Conservation (phyloP, 2,113 vertebrate species). For the Eleginops maclovinus region DNA sequence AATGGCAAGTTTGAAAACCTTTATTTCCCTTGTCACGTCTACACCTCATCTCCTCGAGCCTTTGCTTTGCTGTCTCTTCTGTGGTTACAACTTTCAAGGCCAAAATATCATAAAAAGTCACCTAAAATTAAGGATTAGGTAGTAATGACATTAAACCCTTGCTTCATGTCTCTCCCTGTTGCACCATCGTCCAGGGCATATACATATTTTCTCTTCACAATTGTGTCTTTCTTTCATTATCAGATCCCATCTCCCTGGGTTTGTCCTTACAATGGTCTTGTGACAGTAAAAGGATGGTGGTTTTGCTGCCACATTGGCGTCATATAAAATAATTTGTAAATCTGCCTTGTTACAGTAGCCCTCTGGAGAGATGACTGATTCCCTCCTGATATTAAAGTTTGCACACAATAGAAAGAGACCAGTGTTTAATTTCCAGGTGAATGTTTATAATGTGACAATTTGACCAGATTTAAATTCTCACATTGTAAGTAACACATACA, state of each 20-base stretch:
- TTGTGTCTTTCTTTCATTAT: neutral
- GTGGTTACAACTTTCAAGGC: neutral
- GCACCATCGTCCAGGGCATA: neutral
- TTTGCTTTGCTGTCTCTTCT: conserved; percentile 3
- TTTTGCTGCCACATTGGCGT: conserved; percentile 16
- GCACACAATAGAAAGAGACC: neutral
- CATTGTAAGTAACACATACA: neutral
- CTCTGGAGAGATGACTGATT: neutral
- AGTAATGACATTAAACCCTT: neutral
- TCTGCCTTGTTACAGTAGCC: neutral
- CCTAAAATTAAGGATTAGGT: neutral
- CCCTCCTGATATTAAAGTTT: conserved; percentile 13
- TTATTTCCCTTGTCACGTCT: neutral
- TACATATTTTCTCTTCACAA: neutral
- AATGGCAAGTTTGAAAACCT: neutral
- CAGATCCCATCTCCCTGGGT: neutral
- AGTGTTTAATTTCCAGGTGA: neutral
- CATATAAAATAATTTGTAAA: neutral
- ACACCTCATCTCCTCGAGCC: neutral
- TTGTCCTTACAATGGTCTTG: conserved; percentile 1
- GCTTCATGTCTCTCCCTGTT: neutral
- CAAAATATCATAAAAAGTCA: neutral
- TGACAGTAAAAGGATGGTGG: conserved; percentile 10
- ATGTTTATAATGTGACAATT: neutral
- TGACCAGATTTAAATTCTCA: too few species aligned